Base-by-base conservation (phyloP, 2,113 vertebrate genomes). In the Percopsis transmontana region DNA sequence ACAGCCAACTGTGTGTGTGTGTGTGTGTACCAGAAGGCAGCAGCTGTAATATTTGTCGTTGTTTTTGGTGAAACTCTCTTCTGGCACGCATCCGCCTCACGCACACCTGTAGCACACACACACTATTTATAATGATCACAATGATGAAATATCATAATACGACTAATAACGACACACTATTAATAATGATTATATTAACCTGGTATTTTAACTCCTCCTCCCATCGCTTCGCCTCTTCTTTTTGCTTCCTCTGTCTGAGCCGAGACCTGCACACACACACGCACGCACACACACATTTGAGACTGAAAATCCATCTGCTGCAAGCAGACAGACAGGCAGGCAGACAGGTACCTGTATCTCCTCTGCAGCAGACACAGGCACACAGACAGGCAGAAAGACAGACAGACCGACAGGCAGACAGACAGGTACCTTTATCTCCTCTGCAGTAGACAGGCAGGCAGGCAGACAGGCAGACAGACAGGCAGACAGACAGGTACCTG, bases 21-120 rank as follows among this genome's bases (percentile, higher is more conserved):
- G 66, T 20, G 15, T 39, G 44, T 66, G 51, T 80, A 98, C 97
- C 94, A 72, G 97, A 83, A 80, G 94, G 94, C 50, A 97, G 90
- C 44, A 94, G 89, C 88, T 96, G 93, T 64, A 99, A 92, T 51
- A 96, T 85, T 18, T 87, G 88, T 55, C 96, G 92, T 74, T 94
- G 94, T 67, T 89, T 90, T 77, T 97, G 95, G 73, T 93, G 93
- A 81, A 97, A 97, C 68, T 82, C 51, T 72, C 95, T 95, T 83
- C 95, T 92, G 27, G 95, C 94, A 83, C 91, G 93, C 77, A 94
- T 93, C 71, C 94, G 94, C 68, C 93, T 91, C 78, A 98, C 85
- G 67, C 91, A 91, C 74, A 95, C 73, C 86, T 93, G 82, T 48
- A 91, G 90, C 62, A 60, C 63, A 66, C 59, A 66, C 62, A 54